Evolutionary conservation across 1,140 invertebrate genomes (phyloP).

Genomic region (Rhynchophorus ferrugineus): DNA sequence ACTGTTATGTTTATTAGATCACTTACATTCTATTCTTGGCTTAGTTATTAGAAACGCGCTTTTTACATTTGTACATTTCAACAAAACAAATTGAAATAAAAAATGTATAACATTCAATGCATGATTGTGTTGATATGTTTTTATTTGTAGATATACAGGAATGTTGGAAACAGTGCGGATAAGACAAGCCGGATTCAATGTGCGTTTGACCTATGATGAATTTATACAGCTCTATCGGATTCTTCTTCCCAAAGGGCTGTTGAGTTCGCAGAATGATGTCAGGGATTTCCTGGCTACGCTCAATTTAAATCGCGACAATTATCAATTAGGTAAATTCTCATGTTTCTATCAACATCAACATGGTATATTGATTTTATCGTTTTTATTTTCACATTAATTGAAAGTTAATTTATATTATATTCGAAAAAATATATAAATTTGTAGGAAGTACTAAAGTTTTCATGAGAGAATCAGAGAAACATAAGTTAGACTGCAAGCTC

Average conservation of each 20-base stretch:
- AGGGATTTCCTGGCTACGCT: slow-evolving; percentile 69
- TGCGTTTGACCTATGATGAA: slow-evolving; percentile 86
- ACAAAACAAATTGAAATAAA: too few relatives aligned
- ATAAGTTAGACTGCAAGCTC: slow-evolving; percentile 81
- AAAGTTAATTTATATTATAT: background rate
- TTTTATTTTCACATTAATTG: background rate
- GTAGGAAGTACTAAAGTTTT: slow-evolving; percentile 73
- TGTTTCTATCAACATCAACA: too few relatives aligned
- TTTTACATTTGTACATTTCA: too few relatives aligned
- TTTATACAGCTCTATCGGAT: slow-evolving; percentile 91
- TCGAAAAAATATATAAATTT: slow-evolving; percentile 3
- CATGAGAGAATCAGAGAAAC: slow-evolving; percentile 88
- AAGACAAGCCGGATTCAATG: slow-evolving; percentile 90
- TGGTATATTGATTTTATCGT: background rate
- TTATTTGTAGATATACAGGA: slow-evolving; percentile 67
- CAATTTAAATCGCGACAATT: slow-evolving; percentile 80
- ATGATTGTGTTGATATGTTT: background rate
- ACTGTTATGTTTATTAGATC: too few relatives aligned
- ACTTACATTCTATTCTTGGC: too few relatives aligned
- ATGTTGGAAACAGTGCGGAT: slow-evolving; percentile 96
- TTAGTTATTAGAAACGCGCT: too few relatives aligned
- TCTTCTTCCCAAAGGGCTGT: slow-evolving; percentile 76
- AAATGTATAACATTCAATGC: too few relatives aligned
- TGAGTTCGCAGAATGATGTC: slow-evolving; percentile 74
- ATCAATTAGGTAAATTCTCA: slow-evolving; percentile 72